Evolutionary conservation across 2,113 vertebrate species (phyloP), one percentile per base, ranked within the genome.

Genomic region (Struthio camelus): DNA sequence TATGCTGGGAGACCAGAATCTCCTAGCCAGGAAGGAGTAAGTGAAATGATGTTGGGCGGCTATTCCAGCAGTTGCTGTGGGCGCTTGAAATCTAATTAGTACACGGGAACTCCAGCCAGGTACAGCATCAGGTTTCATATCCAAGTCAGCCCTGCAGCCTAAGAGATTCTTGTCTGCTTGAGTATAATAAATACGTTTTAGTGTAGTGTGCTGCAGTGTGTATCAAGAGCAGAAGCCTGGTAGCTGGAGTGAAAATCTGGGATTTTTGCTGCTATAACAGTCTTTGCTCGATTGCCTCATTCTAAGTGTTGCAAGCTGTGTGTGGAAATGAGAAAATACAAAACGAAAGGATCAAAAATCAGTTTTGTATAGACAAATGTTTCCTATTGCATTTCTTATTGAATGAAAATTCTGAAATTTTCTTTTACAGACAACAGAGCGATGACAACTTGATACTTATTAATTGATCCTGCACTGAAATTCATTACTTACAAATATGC

Each of bases 361-460:
- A 12, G 0, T 54, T 50, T 66, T 23, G 0, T 32, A 8, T 4
- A 11, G 8, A 9, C 59, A 70, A 93, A 67, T 24, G 42, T 10
- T 85, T 84, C 77, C n/a, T 54, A 6, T 75, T 85, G 14, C 3
- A 8, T 42, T 90, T 93, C 46, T 91, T 73, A n/a, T 34, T 82
- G 61, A 61, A 36, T 17, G 46, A 64, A 42, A 92, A 75, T 30
- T 53, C 16, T 67, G 9, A 59, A 4, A 66, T 32, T 70, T 61
- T n/a, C 66, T 77, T 94, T 89, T 96, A 25, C 87, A 98, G 98
- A 76, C 90, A 38, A 89, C 73, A 80, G 78, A 98, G 96, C 44
- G 97, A 98, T 90, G 98, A 98, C 46, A 94, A 95, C 89, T 89
- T 98, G 90, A 94, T 98, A 81, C 97, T 98, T 89, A 94, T 97